Evolutionary conservation across 2,113 vertebrate species (phyloP).

Genomic region (Melierax canorus): DNA sequence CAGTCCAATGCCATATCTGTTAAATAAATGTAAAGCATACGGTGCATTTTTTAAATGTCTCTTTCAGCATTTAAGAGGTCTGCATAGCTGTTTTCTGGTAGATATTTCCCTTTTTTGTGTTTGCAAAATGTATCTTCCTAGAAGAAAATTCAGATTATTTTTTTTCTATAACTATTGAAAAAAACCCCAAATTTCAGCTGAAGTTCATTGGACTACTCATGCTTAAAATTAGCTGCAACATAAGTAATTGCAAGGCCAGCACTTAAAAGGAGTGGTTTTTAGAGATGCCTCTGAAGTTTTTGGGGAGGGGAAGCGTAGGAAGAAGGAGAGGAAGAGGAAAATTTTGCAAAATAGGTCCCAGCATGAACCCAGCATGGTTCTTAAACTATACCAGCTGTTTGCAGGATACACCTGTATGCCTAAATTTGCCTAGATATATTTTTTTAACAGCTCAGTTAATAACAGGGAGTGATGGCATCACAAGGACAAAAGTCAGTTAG

Average conservation of each 20-base stretch:
- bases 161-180: not conserved
- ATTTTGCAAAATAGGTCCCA: conserved; percentile 35
- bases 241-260: not conserved
- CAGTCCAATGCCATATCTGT: not conserved
- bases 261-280: not conserved
- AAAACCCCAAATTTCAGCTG: not conserved
- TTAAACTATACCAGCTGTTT: conserved; percentile 8
- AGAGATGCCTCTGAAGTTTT: not conserved
- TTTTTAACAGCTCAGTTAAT: not conserved
- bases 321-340: conserved; percentile 37
- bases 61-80: not conserved
- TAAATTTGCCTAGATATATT: not conserved
- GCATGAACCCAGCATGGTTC: conserved; percentile 11
- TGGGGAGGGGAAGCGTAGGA: not conserved
- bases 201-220: not conserved
- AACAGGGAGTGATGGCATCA: not conserved
- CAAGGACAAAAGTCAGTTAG: not conserved
- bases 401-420: conserved; percentile 51
- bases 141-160: not conserved
- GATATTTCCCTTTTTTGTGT: not conserved
- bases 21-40: not conserved
- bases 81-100: not conserved
- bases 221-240: not conserved
- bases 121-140: not conserved
- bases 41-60: not conserved